Evolutionary conservation across 2,888 invertebrate genomes (phyloP), one percentile per base, ranked within the genome.

Genomic region (Brachyptera putata): DNA sequence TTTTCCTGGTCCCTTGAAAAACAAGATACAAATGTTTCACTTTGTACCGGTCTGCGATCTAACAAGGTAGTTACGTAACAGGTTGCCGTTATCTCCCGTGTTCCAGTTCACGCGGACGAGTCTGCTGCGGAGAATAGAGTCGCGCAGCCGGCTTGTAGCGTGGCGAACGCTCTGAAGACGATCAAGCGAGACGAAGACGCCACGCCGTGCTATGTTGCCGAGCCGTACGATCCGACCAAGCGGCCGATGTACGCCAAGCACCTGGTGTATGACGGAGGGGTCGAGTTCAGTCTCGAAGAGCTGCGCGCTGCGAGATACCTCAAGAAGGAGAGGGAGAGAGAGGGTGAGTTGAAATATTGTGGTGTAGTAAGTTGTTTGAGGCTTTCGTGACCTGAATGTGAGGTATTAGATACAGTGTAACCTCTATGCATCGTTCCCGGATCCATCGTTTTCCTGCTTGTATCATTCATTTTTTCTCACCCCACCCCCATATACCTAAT

Each of bases 221-320:
- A 64, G 21, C 26, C 82, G 24, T 76, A 77, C 46, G 84, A 85
- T 70, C 77, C 81, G 49, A 79, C 77, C 1, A 81, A 82, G 72
- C 78, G 79, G 66, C 77, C 84, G 37, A 85, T 85, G 82, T 89
- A 88, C 72, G 83, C 84, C 69, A 87, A 87, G 71, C 72, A 80
- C 65, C 78, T 82, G 75, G 70, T 85, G 14, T 86, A 85, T 69
- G 72, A 73, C 61, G 80, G 81, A 67, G 81, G 82, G 64, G 79
- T 79, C 65, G 91, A 91, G 77, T 84, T 81, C 74, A 86, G 87
- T 71, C 82, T 89, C 76, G 91, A 91, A 77, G 89, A 91, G 77
- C 78, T 91, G 66, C 78, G 84, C 69, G 84, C 86, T 22, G 37
- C 63, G 13, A 67, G 68, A 3, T 61, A 65, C 37, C 70, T 68